phyloP scores from a whole-genome alignment of 2,113 vertebrate genomes.

The Desmodus rotundus region DNA sequence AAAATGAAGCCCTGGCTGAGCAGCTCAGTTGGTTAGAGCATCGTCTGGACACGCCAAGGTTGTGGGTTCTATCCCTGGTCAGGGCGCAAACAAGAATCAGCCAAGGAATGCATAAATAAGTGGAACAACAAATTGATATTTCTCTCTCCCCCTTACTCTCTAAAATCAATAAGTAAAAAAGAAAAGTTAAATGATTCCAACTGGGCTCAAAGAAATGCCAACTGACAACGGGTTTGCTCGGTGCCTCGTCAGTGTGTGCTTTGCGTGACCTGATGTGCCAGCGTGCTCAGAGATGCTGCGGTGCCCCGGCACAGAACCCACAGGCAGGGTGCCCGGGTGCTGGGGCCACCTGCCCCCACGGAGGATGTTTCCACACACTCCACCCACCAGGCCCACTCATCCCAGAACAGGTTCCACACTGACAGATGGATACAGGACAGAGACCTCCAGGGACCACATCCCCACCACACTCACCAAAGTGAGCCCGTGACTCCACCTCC shows the following conservation, averaged over 20 bases:
- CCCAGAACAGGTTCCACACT: too few species aligned
- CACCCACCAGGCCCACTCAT: neutral
- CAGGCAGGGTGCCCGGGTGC: accelerated
- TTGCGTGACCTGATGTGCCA: accelerated
- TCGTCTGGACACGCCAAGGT: too few species aligned
- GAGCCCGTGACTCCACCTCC: neutral
- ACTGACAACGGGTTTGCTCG: accelerated
- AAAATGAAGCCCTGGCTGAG: too few species aligned
- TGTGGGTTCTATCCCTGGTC: too few species aligned
- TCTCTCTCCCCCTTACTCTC: too few species aligned
- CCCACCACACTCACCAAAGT: neutral
- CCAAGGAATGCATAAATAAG: too few species aligned
- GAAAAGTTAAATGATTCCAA: neutral
- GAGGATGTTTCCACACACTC: neutral
- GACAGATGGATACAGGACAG: neutral
- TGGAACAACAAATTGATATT: too few species aligned
- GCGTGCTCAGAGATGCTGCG: neutral
- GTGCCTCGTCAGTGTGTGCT: neutral
- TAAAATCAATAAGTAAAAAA: too few species aligned
- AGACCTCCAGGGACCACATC: neutral
- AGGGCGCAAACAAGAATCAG: too few species aligned
- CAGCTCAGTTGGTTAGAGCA: too few species aligned
- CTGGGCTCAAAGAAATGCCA: neutral
- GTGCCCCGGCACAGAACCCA: neutral
- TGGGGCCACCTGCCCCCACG: neutral